A percentile compares a stretch with the other conserved stretches of the same genome.
Evolutionary conservation across 2,797 vertebrate species (phyloP).

Genomic region (Peromyscus aztecus): DNA sequence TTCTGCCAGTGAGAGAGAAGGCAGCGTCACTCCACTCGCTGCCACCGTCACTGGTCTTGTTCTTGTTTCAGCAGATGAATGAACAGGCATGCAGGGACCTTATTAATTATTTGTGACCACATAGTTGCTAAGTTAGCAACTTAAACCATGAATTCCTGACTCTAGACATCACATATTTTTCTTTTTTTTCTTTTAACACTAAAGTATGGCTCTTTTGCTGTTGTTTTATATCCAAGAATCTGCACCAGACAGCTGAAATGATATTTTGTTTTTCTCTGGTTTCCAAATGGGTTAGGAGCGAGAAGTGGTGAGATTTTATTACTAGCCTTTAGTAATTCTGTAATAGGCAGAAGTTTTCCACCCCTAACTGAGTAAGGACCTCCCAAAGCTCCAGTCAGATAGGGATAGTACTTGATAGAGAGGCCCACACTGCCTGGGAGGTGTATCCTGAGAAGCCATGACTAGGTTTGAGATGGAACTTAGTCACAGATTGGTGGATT

Average conservation of each 20-base stretch:
- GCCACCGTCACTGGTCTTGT: neutral
- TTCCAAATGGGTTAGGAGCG: neutral
- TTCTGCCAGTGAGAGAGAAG: neutral
- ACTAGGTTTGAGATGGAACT: constrained; percentile 6
- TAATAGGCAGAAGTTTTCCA: neutral
- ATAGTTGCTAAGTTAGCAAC: neutral
- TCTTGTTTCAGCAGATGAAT: neutral
- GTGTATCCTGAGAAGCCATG: neutral
- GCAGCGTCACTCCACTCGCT: neutral
- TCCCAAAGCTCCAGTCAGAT: neutral
- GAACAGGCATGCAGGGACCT: neutral
- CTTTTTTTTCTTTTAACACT: neutral
- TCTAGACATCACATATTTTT: neutral
- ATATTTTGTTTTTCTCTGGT: neutral
- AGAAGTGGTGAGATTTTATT: neutral
- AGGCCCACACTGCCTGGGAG: neutral
- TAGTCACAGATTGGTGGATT: neutral
- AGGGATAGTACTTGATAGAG: neutral
- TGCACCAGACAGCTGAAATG: neutral
- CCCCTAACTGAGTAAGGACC: neutral
- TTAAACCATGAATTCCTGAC: neutral
- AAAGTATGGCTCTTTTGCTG: neutral
- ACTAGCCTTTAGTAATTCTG: neutral
- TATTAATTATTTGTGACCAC: constrained; percentile 29
- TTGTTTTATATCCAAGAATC: neutral